phyloP scores from a whole-genome alignment of 2,797 vertebrate species.

The Mycteria americana region DNA sequence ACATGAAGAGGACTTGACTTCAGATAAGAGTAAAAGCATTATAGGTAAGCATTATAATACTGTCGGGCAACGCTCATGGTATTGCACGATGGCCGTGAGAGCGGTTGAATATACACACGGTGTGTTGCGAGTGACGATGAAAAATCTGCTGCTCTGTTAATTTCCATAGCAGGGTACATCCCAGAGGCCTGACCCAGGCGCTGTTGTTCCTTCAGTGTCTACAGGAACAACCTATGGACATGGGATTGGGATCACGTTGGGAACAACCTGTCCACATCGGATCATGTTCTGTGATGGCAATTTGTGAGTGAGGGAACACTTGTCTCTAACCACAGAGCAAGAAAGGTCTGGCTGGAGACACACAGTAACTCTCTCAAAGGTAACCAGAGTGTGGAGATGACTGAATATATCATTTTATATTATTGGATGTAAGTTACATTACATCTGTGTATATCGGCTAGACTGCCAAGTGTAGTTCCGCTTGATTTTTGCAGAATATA shows the following conservation, averaged over 20 bases:
- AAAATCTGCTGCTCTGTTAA: background rate
- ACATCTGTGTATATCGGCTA: background rate
- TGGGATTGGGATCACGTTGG: background rate
- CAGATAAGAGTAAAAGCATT: background rate
- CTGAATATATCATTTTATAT: background rate
- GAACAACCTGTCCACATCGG: background rate
- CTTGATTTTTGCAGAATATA: background rate
- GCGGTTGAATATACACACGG: rapidly evolving
- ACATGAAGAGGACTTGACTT: background rate
- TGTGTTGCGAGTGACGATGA: background rate
- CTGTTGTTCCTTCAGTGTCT: background rate
- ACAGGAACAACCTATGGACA: background rate
- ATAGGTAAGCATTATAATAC: background rate
- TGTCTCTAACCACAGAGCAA: background rate
- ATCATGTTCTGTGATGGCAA: background rate
- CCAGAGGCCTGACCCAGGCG: background rate
- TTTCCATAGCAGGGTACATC: background rate
- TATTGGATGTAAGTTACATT: background rate
- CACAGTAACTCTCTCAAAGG: background rate
- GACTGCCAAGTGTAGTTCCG: background rate
- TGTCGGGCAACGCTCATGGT: background rate
- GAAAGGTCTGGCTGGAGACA: background rate
- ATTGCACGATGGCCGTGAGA: background rate
- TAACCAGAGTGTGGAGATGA: background rate
- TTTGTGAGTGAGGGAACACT: background rate